Evolutionary conservation across 2,888 invertebrate species (phyloP).

Genomic region (Escarpia spicata): DNA sequence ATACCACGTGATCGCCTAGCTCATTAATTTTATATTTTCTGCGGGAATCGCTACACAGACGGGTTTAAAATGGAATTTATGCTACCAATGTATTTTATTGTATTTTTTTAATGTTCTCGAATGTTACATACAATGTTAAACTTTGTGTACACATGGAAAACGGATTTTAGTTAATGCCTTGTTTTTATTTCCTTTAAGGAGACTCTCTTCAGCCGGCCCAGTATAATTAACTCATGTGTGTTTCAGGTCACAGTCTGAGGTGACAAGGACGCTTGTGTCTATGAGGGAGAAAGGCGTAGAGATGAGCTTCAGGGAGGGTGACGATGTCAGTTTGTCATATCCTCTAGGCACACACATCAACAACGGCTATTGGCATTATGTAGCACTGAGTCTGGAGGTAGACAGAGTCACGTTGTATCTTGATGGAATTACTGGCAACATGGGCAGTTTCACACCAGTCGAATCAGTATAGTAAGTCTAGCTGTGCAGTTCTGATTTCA

Average conservation of each 20-base stretch:
- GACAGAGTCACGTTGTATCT: neutral
- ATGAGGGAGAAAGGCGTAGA: neutral
- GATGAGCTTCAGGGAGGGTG: neutral
- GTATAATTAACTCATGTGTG: neutral
- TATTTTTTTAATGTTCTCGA: too few relatives aligned
- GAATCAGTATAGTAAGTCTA: neutral
- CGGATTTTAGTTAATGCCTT: too few relatives aligned
- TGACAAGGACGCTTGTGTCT: neutral
- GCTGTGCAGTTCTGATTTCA: too few relatives aligned
- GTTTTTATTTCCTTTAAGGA: too few relatives aligned
- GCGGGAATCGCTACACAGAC: too few relatives aligned
- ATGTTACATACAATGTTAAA: too few relatives aligned
- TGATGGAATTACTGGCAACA: neutral
- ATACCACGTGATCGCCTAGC: too few relatives aligned
- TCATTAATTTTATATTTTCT: too few relatives aligned
- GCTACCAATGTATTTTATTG: too few relatives aligned
- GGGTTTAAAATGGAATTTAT: too few relatives aligned
- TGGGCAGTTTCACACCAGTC: conserved; percentile 5
- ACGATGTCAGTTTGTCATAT: conserved; percentile 21
- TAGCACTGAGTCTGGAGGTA: neutral
- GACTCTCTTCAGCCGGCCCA: too few relatives aligned
- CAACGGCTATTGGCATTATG: conserved; percentile 17
- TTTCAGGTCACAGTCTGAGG: conserved; percentile 5
- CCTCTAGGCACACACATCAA: conserved; percentile 18
- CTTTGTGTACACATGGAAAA: too few relatives aligned